Conservation (phyloP, 2,113 vertebrate genomes). For the Oxyura jamaicensis region DNA sequence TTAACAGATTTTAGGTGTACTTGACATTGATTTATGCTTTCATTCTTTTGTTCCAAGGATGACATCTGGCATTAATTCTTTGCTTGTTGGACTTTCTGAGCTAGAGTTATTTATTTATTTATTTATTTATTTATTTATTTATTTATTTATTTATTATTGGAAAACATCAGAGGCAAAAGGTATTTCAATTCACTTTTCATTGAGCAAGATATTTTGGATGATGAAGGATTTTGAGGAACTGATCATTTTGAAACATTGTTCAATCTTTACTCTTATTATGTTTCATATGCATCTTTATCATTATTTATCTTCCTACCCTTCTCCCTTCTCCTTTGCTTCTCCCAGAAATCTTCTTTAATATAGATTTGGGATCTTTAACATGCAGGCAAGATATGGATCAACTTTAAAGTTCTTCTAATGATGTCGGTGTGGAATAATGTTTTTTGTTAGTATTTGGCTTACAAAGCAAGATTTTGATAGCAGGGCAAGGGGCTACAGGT, state of each 20-base stretch:
- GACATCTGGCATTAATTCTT: background rate
- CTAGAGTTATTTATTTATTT: background rate
- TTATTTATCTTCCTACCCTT: background rate
- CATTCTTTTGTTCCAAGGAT: background rate
- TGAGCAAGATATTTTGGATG: background rate
- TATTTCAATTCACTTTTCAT: background rate
- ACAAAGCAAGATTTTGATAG: too few species aligned
- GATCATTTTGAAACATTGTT: background rate
- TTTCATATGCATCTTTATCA: background rate
- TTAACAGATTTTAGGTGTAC: background rate
- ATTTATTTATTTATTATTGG: background rate
- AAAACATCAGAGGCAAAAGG: background rate
- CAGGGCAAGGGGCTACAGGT: too few species aligned
- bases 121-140: background rate
- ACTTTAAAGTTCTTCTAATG: background rate
- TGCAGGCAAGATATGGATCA: background rate
- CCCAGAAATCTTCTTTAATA: background rate
- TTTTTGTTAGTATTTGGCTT: background rate
- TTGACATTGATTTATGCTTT: background rate
- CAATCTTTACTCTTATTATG: background rate
- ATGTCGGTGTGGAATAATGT: background rate
- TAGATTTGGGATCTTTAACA: background rate
- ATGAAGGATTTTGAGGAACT: background rate
- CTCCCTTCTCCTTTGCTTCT: background rate
- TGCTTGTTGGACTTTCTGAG: background rate